Percentiles rank a stretch among this genome's conserved stretches.
Evolutionary conservation across 2,888 invertebrate genomes (phyloP).

Genomic region (Phalera bucephala): DNA sequence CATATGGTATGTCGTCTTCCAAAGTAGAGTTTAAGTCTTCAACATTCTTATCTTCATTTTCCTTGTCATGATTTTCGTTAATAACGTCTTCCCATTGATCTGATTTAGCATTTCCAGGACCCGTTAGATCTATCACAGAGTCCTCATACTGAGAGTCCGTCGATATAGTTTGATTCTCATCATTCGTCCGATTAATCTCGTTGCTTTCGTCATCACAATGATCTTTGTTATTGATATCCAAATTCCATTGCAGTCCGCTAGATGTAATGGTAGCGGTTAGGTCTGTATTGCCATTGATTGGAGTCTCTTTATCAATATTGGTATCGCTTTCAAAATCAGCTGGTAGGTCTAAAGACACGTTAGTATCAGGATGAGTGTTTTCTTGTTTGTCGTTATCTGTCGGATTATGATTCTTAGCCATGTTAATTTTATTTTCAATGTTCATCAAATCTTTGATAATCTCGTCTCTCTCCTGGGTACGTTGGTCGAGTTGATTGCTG

Average conservation of each 20-base stretch:
- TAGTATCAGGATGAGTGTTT: conserved; percentile 28
- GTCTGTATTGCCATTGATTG: conserved; percentile 27
- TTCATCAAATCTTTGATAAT: conserved; percentile 75
- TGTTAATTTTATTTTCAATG: conserved; percentile 65
- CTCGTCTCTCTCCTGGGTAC: conserved; percentile 63
- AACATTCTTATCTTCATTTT: conserved; percentile 39
- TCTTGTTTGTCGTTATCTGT: conserved; percentile 32
- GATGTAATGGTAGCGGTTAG: conserved; percentile 32
- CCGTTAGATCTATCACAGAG: conserved; percentile 53
- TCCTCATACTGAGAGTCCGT: conserved; percentile 34
- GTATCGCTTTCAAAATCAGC: conserved; percentile 29
- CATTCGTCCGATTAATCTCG: conserved; percentile 5
- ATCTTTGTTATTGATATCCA: conserved; percentile 41
- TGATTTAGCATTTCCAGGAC: conserved; percentile 34
- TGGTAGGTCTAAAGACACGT: conserved; percentile 29
- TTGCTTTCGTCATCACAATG: conserved; percentile 15
- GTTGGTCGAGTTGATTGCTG: conserved; percentile 46
- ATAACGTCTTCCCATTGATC: conserved; percentile 47
- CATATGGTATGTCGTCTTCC: conserved; percentile 67
- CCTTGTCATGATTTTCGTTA: conserved; percentile 43
- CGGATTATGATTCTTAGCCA: conserved; percentile 39
- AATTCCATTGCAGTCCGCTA: conserved; percentile 42
- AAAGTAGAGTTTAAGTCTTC: conserved; percentile 37
- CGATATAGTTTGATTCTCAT: conserved; percentile 30
- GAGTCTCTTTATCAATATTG: conserved; percentile 26